phyloP scores from a whole-genome alignment of 2,888 invertebrate genomes.

The Agrypnus murinus region DNA sequence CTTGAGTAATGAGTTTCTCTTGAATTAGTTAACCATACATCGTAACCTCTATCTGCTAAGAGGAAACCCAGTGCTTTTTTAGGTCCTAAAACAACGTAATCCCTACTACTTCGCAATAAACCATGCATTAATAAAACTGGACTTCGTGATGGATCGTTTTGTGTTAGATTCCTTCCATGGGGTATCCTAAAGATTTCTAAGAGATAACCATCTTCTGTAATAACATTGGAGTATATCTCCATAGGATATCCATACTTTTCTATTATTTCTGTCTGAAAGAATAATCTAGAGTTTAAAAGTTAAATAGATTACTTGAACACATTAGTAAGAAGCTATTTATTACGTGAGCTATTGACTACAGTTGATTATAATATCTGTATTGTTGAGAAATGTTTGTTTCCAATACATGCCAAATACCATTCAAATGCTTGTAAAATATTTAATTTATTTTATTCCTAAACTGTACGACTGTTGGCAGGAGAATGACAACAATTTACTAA shows the following conservation, averaged over 20 bases:
- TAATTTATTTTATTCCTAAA: too few relatives aligned
- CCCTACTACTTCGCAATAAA: conserved; percentile 81
- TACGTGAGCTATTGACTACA: too few relatives aligned
- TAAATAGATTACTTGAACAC: too few relatives aligned
- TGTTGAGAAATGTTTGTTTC: too few relatives aligned
- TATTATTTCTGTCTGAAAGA: conserved; percentile 67
- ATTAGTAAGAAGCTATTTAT: too few relatives aligned
- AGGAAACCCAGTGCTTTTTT: conserved; percentile 72
- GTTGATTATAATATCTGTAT: too few relatives aligned
- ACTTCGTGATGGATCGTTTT: neutral
- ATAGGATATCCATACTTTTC: conserved; percentile 66
- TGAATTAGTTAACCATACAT: conserved; percentile 77
- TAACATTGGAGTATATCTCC: conserved; percentile 66
- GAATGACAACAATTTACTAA: too few relatives aligned
- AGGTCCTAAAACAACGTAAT: conserved; percentile 82
- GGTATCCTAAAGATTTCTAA: conserved; percentile 68
- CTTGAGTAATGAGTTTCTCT: conserved; percentile 75
- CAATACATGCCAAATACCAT: too few relatives aligned
- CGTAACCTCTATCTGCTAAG: conserved; percentile 71
- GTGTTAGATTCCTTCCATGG: conserved; percentile 66
- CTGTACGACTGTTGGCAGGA: too few relatives aligned
- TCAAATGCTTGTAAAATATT: too few relatives aligned
- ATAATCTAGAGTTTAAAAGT: too few relatives aligned
- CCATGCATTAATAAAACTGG: conserved; percentile 85
- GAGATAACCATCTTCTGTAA: conserved; percentile 71